phyloP scores from a whole-genome alignment of 2,797 vertebrate genomes.

The Acipenser transmontanus region DNA sequence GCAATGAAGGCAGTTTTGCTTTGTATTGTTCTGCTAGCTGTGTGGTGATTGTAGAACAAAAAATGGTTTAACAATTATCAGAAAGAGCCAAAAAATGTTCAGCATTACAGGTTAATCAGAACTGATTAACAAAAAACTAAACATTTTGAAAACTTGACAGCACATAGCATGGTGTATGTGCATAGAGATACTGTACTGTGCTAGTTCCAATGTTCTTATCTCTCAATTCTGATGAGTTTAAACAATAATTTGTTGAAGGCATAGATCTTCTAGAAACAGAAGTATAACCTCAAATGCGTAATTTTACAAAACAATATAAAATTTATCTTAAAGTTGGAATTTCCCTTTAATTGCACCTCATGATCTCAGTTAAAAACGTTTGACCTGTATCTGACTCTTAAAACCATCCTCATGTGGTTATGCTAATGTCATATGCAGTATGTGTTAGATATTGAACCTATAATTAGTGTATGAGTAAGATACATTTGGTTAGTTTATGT shows the following conservation, averaged over 20 bases:
- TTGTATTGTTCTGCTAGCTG: too few relatives aligned
- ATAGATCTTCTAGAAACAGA: slow-evolving; percentile 40
- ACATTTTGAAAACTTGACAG: slow-evolving; percentile 68
- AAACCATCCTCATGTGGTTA: too few relatives aligned
- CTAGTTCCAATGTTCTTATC: slow-evolving; percentile 60
- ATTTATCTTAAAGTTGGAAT: slow-evolving; percentile 29
- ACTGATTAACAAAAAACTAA: slow-evolving; percentile 67
- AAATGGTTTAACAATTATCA: slow-evolving; percentile 57
- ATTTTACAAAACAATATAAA: slow-evolving; percentile 28
- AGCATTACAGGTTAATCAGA: slow-evolving; percentile 71
- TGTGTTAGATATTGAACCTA: too few relatives aligned
- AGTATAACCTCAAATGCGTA: slow-evolving; percentile 31
- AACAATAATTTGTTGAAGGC: slow-evolving; percentile 60
- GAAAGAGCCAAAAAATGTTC: slow-evolving; percentile 48
- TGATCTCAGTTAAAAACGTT: too few relatives aligned
- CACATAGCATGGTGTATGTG: slow-evolving; percentile 53
- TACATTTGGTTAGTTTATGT: too few relatives aligned
- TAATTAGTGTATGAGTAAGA: too few relatives aligned
- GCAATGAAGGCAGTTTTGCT: too few relatives aligned
- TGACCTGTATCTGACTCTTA: too few relatives aligned
- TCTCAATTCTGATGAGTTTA: slow-evolving; percentile 64
- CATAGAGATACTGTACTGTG: slow-evolving; percentile 51
- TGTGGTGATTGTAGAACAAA: too few relatives aligned
- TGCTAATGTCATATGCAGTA: too few relatives aligned
- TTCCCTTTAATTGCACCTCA: too few relatives aligned